Percentiles rank a stretch among this genome's conserved stretches.
Conservation (phyloP, 1,140 invertebrate genomes). For the Cydia strobilella region DNA sequence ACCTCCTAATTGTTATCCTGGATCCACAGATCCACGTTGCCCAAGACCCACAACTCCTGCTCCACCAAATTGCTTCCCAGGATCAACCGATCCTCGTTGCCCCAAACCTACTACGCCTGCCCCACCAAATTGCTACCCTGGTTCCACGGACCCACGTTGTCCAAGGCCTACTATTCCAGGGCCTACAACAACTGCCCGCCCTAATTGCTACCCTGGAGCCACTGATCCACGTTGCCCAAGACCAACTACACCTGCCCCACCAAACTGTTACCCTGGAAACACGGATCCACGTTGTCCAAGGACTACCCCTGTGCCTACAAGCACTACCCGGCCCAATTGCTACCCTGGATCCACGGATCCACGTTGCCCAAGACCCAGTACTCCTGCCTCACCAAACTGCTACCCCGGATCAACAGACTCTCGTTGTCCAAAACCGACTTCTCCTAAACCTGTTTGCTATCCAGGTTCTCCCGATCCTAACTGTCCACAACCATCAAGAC, state of each 20-base stretch:
- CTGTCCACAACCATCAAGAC: conserved; percentile 40
- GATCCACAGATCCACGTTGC: conserved; percentile 43
- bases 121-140: conserved; percentile 60
- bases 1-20: conserved; percentile 62
- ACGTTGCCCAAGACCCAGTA: conserved; percentile 36
- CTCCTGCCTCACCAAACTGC: too few relatives aligned
- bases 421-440: too few relatives aligned
- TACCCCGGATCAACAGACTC: too few relatives aligned
- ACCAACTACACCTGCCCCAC: too few relatives aligned
- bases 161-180: conserved; percentile 46
- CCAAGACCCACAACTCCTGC: conserved; percentile 40
- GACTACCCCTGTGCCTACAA: not conserved
- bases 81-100: conserved; percentile 65
- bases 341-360: conserved; percentile 52
- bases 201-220: conserved; percentile 63
- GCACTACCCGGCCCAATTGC: conserved; percentile 42
- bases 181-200: conserved; percentile 29
- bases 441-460: conserved; percentile 36
- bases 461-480: conserved; percentile 39
- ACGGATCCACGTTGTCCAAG: conserved; percentile 66
- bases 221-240: conserved; percentile 62
- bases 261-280: conserved; percentile 57
- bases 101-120: conserved; percentile 40
- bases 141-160: conserved; percentile 67
- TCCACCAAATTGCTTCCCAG: conserved; percentile 60